Conservation (phyloP, 2,797 vertebrate genomes). For the Anolis apletophallus region DNA sequence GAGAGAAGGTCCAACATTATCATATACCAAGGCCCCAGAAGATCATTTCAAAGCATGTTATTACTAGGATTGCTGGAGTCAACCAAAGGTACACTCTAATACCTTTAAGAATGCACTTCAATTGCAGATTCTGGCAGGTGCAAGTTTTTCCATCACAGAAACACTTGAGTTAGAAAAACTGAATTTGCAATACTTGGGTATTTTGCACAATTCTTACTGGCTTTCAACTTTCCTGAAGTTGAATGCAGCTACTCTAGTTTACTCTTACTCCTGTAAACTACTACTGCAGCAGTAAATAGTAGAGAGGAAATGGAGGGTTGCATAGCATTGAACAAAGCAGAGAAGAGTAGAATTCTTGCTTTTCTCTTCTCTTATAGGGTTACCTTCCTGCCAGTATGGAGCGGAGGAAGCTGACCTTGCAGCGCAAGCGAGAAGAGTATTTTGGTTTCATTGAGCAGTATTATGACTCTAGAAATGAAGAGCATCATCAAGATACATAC, state of each 20-base stretch:
- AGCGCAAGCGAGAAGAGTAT: slow-evolving; percentile 95
- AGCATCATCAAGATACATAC: slow-evolving; percentile 96
- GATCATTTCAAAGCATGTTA: not conserved
- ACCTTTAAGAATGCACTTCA: not conserved
- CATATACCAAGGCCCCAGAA: not conserved
- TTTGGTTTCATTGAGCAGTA: slow-evolving; percentile 99
- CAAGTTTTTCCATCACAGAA: not conserved
- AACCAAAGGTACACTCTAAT: not conserved
- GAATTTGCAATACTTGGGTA: not conserved
- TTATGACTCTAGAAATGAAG: slow-evolving; percentile 96
- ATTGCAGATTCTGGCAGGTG: not conserved
- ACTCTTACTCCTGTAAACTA: rapidly evolving
- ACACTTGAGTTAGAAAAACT: not conserved
- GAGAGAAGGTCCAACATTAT: not conserved
- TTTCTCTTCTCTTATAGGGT: slow-evolving; percentile 78
- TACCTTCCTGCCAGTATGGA: slow-evolving; percentile 96
- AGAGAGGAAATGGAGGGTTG: not conserved
- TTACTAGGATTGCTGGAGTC: not conserved
- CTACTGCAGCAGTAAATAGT: not conserved
- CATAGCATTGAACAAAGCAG: not conserved
- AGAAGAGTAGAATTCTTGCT: not conserved
- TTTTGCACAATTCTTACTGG: not conserved
- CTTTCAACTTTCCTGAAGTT: slow-evolving; percentile 11
- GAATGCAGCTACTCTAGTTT: not conserved
- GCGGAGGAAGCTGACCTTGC: slow-evolving; percentile 90